Evolutionary conservation across 2,797 vertebrate genomes (phyloP).

Genomic region (Sebastes jordani): DNA sequence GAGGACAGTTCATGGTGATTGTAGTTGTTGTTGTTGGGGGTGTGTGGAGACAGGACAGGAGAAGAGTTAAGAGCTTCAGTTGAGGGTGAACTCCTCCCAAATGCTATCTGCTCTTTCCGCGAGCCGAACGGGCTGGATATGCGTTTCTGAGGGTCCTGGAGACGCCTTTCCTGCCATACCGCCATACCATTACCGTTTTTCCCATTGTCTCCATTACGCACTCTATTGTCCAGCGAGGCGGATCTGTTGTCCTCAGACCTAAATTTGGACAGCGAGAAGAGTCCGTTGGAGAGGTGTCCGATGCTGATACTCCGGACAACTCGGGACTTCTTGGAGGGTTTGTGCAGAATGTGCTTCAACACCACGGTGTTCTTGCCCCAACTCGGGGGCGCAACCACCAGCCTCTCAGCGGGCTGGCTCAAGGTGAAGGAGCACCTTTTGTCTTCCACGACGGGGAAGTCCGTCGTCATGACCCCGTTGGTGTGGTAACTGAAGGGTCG

Average conservation of each 20-base stretch:
- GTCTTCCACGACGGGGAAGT: conserved; percentile 86
- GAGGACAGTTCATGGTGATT: conserved; percentile 48
- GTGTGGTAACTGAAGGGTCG: conserved; percentile 89
- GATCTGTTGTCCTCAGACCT: conserved; percentile 60
- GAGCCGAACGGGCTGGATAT: conserved; percentile 45
- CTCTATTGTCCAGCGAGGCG: conserved; percentile 59
- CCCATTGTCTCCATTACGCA: conserved; percentile 49
- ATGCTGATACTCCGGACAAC: conserved; percentile 77
- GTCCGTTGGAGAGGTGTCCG: conserved; percentile 77
- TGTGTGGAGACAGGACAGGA: conserved; percentile 24
- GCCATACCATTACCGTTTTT: conserved; percentile 57
- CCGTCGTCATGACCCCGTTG: conserved; percentile 83
- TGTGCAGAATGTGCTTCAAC: conserved; percentile 78
- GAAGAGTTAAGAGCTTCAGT: conserved; percentile 25
- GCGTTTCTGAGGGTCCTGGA: conserved; percentile 32
- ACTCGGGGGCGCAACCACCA: conserved; percentile 56
- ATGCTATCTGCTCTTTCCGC: conserved; percentile 70
- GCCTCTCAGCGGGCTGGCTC: conserved; percentile 72
- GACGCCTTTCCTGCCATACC: conserved; percentile 44
- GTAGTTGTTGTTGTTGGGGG: conserved; percentile 33
- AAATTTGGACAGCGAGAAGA: conserved; percentile 65
- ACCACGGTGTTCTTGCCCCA: conserved; percentile 42
- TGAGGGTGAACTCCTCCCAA: conserved; percentile 38
- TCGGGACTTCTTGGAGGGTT: conserved; percentile 78
- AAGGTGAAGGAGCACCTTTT: conserved; percentile 67